Evolutionary conservation across 1,140 invertebrate genomes (phyloP).

Genomic region (Leptinotarsa defecta): DNA sequence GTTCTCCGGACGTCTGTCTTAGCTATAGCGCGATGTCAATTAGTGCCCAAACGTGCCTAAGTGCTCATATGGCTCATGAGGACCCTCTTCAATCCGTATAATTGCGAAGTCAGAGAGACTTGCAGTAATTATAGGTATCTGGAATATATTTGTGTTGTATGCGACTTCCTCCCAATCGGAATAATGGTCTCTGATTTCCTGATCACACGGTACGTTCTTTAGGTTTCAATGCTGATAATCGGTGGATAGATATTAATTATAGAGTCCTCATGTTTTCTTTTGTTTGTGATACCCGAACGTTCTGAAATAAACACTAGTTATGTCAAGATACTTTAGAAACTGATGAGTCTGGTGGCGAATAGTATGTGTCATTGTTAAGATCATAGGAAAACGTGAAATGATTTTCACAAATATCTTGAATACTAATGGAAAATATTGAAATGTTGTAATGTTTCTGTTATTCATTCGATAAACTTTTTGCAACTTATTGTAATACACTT

Average conservation of each 20-base stretch:
- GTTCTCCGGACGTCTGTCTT: conserved; percentile 4
- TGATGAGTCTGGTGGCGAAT: background rate
- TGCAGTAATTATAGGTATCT: background rate
- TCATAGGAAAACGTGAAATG: too few relatives aligned
- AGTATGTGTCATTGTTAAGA: too few relatives aligned
- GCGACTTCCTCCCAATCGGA: background rate
- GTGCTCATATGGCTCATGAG: conserved; percentile 7
- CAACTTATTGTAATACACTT: too few relatives aligned
- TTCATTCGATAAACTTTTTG: too few relatives aligned
- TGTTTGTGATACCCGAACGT: background rate
- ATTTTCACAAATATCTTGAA: too few relatives aligned
- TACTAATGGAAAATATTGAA: too few relatives aligned
- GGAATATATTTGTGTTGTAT: background rate
- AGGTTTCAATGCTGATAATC: too few relatives aligned
- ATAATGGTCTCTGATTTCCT: background rate
- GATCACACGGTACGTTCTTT: background rate
- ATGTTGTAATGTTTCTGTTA: too few relatives aligned
- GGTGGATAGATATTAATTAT: background rate
- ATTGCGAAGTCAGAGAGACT: background rate
- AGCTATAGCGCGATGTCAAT: background rate
- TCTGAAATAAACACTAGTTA: background rate
- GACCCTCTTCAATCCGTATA: conserved; percentile 7
- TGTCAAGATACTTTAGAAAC: background rate
- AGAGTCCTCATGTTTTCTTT: background rate
- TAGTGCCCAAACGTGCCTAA: conserved; percentile 4